phyloP scores from a whole-genome alignment of 2,888 invertebrate species.

The Kuschelorhynchus macadamiae region DNA sequence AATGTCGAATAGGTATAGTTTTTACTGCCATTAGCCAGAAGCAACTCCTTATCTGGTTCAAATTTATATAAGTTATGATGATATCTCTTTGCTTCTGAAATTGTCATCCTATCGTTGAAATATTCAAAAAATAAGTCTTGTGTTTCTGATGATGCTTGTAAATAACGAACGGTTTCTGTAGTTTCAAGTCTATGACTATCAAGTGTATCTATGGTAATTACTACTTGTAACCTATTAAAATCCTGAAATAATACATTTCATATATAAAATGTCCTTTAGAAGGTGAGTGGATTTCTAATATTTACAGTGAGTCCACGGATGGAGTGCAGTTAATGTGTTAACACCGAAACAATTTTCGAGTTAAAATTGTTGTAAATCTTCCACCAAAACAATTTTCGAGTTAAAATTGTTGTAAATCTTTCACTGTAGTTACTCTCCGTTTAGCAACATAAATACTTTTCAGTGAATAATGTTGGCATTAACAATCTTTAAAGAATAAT shows the following conservation, averaged over 20 bases:
- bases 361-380: background rate
- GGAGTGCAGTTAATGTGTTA: background rate
- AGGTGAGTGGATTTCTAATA: background rate
- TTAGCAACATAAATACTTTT: background rate
- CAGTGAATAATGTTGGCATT: conserved; percentile 3
- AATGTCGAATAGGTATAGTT: conserved; percentile 23
- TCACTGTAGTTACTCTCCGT: conserved; percentile 1
- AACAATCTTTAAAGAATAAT: background rate
- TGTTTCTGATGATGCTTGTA: conserved; percentile 3
- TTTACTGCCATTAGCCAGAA: conserved; percentile 10
- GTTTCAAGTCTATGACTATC: conserved; percentile 12
- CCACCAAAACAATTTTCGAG: background rate
- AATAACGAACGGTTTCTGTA: conserved; percentile 1
- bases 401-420: background rate
- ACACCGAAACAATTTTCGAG: background rate
- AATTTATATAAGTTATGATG: conserved; percentile 19
- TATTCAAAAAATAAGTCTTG: conserved; percentile 15
- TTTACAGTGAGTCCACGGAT: background rate
- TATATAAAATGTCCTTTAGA: background rate
- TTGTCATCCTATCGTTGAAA: conserved; percentile 19
- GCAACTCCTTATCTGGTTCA: conserved; percentile 10
- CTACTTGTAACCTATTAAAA: conserved; percentile 5
- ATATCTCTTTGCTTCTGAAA: conserved; percentile 12
- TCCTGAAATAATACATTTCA: conserved; percentile 2
- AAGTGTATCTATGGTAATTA: conserved; percentile 13